A percentile compares a stretch with the other conserved stretches of the same genome.
Conservation (phyloP, 2,888 invertebrate species). For the Papilio gigon region DNA sequence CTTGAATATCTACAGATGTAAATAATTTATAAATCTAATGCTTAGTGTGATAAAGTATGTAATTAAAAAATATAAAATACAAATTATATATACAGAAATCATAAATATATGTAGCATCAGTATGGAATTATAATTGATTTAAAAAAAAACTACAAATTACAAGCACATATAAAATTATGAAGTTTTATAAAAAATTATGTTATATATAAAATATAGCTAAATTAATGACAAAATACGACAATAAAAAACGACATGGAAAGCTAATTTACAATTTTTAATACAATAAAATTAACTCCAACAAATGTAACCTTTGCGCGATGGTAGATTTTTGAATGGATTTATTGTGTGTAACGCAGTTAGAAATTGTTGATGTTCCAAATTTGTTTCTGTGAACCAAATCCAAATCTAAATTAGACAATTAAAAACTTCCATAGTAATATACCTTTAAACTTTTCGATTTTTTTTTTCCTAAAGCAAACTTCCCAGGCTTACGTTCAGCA, state of each 20-base stretch:
- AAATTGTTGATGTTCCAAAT: constrained; percentile 61
- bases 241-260: constrained; percentile 17
- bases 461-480: no score
- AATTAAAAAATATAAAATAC: no score
- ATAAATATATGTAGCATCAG: no score
- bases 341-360: constrained; percentile 71
- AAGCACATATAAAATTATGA: background rate
- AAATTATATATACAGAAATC: no score
- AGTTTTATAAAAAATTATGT: background rate
- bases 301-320: constrained; percentile 68
- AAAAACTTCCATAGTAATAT: no score
- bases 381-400: constrained; percentile 58
- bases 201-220: background rate
- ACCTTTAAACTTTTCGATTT: no score
- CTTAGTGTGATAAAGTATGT: no score
- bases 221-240: constrained; percentile 4
- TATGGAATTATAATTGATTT: background rate
- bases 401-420: background rate
- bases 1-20: no score
- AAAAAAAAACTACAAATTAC: background rate
- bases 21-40: no score
- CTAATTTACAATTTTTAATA: constrained; percentile 12
- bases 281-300: background rate
- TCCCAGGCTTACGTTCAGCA: no score
- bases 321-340: constrained; percentile 68